Evolutionary conservation across 2,113 vertebrate genomes (phyloP), one percentile per base, ranked within the genome.

Genomic region (Hippocampus abdominalis): DNA sequence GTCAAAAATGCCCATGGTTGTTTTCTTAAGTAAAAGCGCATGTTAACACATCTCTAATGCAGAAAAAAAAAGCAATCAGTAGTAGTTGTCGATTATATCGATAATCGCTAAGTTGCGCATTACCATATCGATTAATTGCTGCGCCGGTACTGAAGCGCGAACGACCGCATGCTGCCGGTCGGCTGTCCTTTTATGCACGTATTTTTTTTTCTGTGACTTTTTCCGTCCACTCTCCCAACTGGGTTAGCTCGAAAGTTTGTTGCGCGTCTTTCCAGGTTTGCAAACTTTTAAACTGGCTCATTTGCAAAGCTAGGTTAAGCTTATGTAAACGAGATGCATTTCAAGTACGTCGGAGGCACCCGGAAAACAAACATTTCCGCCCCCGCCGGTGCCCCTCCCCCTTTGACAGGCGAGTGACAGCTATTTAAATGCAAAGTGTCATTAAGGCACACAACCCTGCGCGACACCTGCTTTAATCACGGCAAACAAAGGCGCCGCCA

Each of bases 381-480:
- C 68, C 27, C 57, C 57, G 13, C 57, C 12, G n/a, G 51, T 54
- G 51, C 54, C 54, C 23, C 74, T 54, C 68, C 78, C 81, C 78
- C 67, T 69, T 69, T 89, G 89, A 90, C 84, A 85, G 84, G 67
- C 84, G 70, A 90, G 87, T 91, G 91, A 89, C 90, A 91, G 91
- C 86, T 89, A 90, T 91, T 91, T 89, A 92, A 91, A 92, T 92
- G 84, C 87, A 83, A 89, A 86, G 84, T 89, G 91, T 91, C 91
- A 88, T 92, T 92, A 91, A 89, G 88, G 87, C 90, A 88, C 90
- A 89, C 87, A 89, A 88, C 88, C 90, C 85, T 78, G 85, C 75
- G 86, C 82, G 89, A 90, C 91, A 92, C 90, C 91, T 91, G 90
- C 91, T 92, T 93, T 93, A 91, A 93, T 92, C 90, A 91, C 84